phyloP scores from a whole-genome alignment of 1,140 invertebrate genomes.

The Anastrepha obliqua region DNA sequence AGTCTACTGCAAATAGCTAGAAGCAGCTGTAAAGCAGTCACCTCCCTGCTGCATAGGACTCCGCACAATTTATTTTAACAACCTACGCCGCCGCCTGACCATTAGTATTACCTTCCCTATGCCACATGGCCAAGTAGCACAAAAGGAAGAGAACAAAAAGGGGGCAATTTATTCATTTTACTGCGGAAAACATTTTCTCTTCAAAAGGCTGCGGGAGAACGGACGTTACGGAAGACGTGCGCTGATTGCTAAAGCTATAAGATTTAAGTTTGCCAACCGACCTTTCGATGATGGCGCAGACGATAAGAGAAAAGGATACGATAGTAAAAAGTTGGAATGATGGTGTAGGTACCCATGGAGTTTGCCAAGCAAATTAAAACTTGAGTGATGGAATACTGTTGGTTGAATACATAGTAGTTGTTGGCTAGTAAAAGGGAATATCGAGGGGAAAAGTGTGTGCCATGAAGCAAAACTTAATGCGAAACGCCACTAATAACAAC shows the following conservation, averaged over 20 bases:
- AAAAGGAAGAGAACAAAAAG: background rate
- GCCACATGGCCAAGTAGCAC: background rate
- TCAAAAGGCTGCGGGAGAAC: background rate
- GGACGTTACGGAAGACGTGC: slow-evolving; percentile 6
- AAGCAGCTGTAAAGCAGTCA: no score
- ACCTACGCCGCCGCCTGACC: background rate
- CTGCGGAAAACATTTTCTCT: background rate
- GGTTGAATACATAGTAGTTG: background rate
- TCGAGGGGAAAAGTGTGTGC: background rate
- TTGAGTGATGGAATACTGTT: background rate
- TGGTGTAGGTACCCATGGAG: background rate
- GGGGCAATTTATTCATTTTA: slow-evolving; percentile 25
- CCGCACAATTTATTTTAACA: slow-evolving; percentile 4
- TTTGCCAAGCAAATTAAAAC: slow-evolving; percentile 41
- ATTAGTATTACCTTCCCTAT: background rate
- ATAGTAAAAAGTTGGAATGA: background rate
- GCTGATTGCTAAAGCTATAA: slow-evolving; percentile 25
- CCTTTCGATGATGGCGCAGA: background rate
- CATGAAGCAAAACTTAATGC: no score
- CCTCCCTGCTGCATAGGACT: no score
- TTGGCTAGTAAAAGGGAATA: background rate
- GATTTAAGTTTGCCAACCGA: background rate
- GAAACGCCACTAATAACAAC: no score
- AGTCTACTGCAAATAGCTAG: no score
- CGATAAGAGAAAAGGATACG: background rate